Evolutionary conservation across 2,797 vertebrate species (phyloP).

Genomic region (Mallotus villosus): DNA sequence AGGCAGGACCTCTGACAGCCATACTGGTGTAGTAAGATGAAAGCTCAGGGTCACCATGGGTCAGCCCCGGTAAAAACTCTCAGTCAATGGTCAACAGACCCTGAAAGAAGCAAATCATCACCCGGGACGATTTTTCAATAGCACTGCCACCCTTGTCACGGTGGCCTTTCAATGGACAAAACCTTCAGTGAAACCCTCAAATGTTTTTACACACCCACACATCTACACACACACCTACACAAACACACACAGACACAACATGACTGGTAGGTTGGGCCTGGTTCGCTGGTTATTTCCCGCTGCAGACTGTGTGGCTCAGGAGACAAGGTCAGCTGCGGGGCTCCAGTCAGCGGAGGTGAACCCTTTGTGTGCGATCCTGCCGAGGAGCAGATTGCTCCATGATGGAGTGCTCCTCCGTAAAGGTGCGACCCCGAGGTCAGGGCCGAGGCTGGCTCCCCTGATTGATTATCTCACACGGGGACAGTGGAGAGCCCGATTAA

Average conservation of each 20-base stretch:
- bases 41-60: not conserved
- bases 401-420: constrained; percentile 76
- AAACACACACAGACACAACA: not conserved
- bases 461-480: constrained; percentile 62
- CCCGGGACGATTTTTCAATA: constrained; percentile 17
- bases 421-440: constrained; percentile 73
- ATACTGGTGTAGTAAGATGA: not conserved
- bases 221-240: not conserved
- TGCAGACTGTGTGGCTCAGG: constrained; percentile 52
- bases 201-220: not conserved
- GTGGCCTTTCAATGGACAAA: constrained; percentile 7
- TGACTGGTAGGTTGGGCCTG: constrained; percentile 4
- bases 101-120: constrained; percentile 47
- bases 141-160: constrained; percentile 13
- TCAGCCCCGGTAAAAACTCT: constrained; percentile 21
- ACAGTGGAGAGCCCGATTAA: constrained; percentile 45
- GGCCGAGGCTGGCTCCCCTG: constrained; percentile 57
- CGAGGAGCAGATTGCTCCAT: constrained; percentile 64
- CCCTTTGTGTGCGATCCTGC: constrained; percentile 64
- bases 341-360: too few species aligned
- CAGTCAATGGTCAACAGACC: constrained; percentile 42
- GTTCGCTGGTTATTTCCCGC: constrained; percentile 60
- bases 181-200: not conserved
- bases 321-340: constrained; percentile 59
- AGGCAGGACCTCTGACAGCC: too few species aligned